phyloP scores from a whole-genome alignment of 1,140 invertebrate species.

The Tetramorium alpestre region DNA sequence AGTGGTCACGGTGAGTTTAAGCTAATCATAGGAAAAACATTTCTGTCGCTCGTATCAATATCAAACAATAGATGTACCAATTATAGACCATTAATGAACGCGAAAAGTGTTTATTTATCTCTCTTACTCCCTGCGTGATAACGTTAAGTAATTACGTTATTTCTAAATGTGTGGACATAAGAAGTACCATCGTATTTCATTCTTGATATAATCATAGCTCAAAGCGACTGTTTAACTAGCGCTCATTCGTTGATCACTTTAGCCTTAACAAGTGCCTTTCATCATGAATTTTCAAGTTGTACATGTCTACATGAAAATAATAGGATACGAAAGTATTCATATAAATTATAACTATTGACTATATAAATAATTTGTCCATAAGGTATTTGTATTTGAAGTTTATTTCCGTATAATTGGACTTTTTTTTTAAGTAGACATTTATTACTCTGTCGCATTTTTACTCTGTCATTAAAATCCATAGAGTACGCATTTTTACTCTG shows the following conservation, averaged over 20 bases:
- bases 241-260: background rate
- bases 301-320: background rate
- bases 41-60: background rate
- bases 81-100: background rate
- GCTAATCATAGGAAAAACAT: background rate
- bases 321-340: background rate
- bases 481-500: background rate
- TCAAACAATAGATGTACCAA: background rate
- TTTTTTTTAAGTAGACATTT: background rate
- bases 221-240: background rate
- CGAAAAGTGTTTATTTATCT: background rate
- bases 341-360: background rate
- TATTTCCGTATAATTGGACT: background rate
- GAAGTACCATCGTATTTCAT: background rate
- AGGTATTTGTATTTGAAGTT: background rate
- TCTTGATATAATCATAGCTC: conserved; percentile 12
- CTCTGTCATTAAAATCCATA: too few species aligned
- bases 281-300: background rate
- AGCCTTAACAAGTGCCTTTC: background rate
- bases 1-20: conserved; percentile 77
- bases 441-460: background rate
- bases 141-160: conserved; percentile 11
- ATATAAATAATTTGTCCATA: background rate
- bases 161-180: background rate
- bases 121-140: background rate